A percentile compares a stretch with the other conserved stretches of the same genome.
Evolutionary conservation across 1,140 invertebrate species (phyloP).

Genomic region (Brachionus paranguensis): DNA sequence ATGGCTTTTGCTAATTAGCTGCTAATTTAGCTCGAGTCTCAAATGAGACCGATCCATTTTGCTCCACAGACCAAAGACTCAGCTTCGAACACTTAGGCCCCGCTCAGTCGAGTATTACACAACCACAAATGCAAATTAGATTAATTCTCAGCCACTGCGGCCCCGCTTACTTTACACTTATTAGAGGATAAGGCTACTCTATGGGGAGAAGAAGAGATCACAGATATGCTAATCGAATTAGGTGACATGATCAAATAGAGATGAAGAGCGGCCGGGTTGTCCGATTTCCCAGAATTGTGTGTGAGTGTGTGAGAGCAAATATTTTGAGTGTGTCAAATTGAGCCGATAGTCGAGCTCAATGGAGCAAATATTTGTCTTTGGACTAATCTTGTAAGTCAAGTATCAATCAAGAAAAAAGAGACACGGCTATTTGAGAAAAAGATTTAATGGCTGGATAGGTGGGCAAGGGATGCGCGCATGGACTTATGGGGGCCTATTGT

Average conservation of each 20-base stretch:
- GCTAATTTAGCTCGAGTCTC: background rate
- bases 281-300: background rate
- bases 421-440: background rate
- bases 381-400: constrained; percentile 15
- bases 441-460: background rate
- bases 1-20: background rate
- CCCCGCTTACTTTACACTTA: background rate
- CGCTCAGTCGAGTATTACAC: background rate
- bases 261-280: background rate
- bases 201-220: background rate
- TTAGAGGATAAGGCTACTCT: background rate
- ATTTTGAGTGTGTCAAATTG: background rate
- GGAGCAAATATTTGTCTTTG: background rate
- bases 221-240: background rate
- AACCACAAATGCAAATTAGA: background rate
- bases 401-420: constrained; percentile 8
- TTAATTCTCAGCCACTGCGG: background rate
- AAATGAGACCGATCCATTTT: background rate
- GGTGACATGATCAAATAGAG: constrained; percentile 4
- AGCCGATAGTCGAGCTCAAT: background rate
- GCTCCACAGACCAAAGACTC: too few species aligned
- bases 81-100: background rate
- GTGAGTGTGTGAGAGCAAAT: background rate
- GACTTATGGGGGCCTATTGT: background rate
- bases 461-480: background rate